Base-by-base conservation (phyloP, 2,797 vertebrate species). In the Enteromius trimaculatus region DNA sequence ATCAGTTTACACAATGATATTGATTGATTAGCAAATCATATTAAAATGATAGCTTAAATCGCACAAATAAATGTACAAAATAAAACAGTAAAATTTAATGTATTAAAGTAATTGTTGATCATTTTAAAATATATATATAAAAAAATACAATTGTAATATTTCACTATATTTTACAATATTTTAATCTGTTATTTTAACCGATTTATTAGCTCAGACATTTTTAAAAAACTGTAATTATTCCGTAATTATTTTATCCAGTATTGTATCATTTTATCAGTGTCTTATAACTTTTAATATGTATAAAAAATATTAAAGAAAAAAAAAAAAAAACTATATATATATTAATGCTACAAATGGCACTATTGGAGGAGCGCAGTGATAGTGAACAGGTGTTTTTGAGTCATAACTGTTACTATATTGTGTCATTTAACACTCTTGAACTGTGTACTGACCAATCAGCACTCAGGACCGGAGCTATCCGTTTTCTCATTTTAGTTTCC, bases 401-500 rank as follows among this genome's bases (percentile, higher is more conserved):
- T 68, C n/a, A 79, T 53, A 79, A 66, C 4, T 21, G 6, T 51
- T 42, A 29, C 51, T 39, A 17, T 31, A 64, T 47, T 3, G 58
- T 64, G 23, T 47, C 4, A 77, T 77, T 64, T 47, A 26, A 17
- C 51, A 44, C 16, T 1, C 11, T n/a, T 11, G 53, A 80, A 71
- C n/a, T 29, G 23, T 31, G 23, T 5, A n/a, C 16, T 62, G 68
- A 47, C 79, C 79, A 81, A 80, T 81, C 79, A 72, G 68, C 19
- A 62, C 71, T 42, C 23, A 7, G 23, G 37, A 77, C 37, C 16
- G 5, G 62, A 80, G 42, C 80, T 37, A 55, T 79, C 71, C 9
- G 9, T 76, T 79, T 71, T 83, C 53, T 80, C 26, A 34, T 42
- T 42, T 58, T 51, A 79, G 69, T 82, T n/a, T 76, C 34, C 71